Evolutionary conservation across 1,140 invertebrate genomes (phyloP).

Genomic region (Phymorhynchus buccinoides): DNA sequence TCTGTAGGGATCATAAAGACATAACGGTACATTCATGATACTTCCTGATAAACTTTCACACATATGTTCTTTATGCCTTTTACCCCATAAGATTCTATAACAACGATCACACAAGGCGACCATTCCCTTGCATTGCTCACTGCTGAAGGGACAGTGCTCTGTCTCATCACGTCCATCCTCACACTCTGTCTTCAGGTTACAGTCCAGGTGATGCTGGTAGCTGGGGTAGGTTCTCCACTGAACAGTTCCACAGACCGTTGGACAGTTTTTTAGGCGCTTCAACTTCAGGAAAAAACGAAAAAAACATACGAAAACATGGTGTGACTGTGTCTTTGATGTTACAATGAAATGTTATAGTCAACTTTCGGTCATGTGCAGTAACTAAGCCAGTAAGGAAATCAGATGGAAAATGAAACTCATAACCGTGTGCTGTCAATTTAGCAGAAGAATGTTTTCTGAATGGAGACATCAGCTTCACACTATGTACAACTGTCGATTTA

Average conservation of each 20-base stretch:
- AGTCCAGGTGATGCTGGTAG: neutral
- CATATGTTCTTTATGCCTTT: neutral
- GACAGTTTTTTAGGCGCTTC: neutral
- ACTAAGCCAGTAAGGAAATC: too few relatives aligned
- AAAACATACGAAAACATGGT: neutral
- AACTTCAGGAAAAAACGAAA: neutral
- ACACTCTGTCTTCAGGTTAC: conserved; percentile 20
- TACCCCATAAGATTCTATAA: neutral
- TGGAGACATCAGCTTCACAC: too few relatives aligned
- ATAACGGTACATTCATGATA: neutral
- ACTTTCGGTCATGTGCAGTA: too few relatives aligned
- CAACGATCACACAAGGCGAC: neutral
- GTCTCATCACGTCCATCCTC: conserved; percentile 3
- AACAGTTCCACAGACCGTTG: neutral
- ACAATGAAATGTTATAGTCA: too few relatives aligned
- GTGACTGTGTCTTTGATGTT: too few relatives aligned
- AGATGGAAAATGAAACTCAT: too few relatives aligned
- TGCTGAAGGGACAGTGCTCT: conserved; percentile 14
- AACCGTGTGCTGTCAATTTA: too few relatives aligned
- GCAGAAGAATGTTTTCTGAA: too few relatives aligned
- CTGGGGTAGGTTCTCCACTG: conserved; percentile 11
- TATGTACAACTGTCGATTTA: too few relatives aligned
- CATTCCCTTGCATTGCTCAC: neutral
- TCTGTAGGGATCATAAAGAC: neutral
- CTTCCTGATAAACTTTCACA: neutral